phyloP scores from a whole-genome alignment of 2,888 invertebrate genomes.

The Pterostichus niger region DNA sequence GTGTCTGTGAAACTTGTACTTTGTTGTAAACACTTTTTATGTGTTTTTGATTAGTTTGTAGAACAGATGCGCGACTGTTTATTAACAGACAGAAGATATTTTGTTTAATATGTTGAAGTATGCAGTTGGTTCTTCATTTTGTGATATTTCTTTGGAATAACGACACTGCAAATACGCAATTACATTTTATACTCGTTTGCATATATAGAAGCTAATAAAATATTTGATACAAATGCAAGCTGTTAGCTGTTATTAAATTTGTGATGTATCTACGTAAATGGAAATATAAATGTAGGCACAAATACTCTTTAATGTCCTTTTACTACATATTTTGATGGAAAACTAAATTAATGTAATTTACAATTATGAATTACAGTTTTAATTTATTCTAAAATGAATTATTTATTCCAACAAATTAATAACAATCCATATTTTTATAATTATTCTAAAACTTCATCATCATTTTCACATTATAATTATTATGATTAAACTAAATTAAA shows the following conservation, averaged over 20 bases:
- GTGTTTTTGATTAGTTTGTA: constrained; percentile 28
- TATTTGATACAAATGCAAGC: not conserved
- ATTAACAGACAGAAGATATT: constrained; percentile 38
- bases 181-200: not conserved
- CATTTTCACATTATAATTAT: too few relatives aligned
- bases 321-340: too few relatives aligned
- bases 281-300: too few relatives aligned
- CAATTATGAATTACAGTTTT: too few relatives aligned
- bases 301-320: too few relatives aligned
- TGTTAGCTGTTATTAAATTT: not conserved
- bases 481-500: too few relatives aligned
- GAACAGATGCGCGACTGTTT: constrained; percentile 15
- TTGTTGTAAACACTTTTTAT: constrained; percentile 43
- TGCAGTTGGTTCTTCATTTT: not conserved
- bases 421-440: too few relatives aligned
- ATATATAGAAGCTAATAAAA: not conserved
- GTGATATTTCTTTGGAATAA: not conserved
- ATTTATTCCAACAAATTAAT: too few relatives aligned
- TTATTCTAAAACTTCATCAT: too few relatives aligned
- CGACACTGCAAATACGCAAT: not conserved
- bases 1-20: not conserved
- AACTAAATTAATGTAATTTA: too few relatives aligned
- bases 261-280: not conserved
- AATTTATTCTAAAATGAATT: too few relatives aligned
- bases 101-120: constrained; percentile 14